These are phyloP conservation scores for Paramormyrops hopkinsi DNA, from an alignment of 2,797 vertebrate genomes.

Conservation along the genomic window DNA sequence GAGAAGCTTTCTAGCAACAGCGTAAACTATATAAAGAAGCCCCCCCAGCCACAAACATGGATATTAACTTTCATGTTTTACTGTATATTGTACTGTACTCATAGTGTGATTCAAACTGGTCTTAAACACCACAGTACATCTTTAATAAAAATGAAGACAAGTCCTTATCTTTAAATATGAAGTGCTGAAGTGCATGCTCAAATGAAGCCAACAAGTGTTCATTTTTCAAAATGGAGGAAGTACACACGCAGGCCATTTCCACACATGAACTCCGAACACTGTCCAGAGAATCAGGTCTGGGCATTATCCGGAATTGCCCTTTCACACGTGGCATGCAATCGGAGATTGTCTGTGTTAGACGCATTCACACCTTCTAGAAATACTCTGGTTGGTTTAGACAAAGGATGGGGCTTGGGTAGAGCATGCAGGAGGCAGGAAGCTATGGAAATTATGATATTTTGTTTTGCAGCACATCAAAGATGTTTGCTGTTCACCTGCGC, in stretches of 20 bases:
- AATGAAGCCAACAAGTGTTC: neutral
- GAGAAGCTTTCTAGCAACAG: neutral
- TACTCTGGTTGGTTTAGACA: neutral
- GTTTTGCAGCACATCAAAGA: neutral
- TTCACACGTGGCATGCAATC: neutral
- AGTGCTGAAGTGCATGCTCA: neutral
- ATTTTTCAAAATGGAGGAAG: neutral
- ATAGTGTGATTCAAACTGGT: neutral
- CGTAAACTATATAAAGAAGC: neutral
- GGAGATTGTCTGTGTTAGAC: neutral
- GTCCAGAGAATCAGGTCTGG: neutral
- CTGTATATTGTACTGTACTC: neutral
- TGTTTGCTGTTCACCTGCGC: neutral
- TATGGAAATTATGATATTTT: neutral
- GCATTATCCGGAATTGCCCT: neutral
- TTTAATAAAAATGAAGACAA: neutral
- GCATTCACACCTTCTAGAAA: neutral
- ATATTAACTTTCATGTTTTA: neutral
- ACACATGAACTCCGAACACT: neutral
- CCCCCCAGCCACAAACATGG: neutral
- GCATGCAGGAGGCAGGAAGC: neutral
- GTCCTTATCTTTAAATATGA: neutral
- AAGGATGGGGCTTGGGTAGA: neutral
- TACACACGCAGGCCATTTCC: neutral
- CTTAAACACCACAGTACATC: neutral